phyloP scores from a whole-genome alignment of 2,797 vertebrate species.

The Peromyscus eremicus region DNA sequence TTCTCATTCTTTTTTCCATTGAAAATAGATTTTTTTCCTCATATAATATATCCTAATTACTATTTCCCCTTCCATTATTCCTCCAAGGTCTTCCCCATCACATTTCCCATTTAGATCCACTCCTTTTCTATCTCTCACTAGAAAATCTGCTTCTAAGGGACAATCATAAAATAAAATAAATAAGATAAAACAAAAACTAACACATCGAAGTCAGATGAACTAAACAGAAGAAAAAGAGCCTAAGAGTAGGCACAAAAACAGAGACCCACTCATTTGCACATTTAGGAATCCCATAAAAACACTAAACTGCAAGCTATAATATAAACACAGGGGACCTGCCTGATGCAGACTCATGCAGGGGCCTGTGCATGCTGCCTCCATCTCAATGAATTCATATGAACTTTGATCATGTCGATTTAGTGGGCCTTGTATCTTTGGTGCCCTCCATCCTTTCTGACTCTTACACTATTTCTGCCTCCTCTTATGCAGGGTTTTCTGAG shows the following conservation, averaged over 20 bases:
- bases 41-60: background rate
- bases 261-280: background rate
- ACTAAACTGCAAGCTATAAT: background rate
- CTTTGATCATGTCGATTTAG: background rate
- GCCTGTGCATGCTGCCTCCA: background rate
- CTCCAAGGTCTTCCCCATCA: background rate
- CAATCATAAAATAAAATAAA: background rate
- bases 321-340: background rate
- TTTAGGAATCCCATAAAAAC: background rate
- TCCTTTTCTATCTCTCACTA: background rate
- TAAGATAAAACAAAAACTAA: background rate
- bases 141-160: background rate
- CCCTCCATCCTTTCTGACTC: background rate
- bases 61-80: background rate
- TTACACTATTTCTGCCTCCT: background rate
- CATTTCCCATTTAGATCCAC: background rate
- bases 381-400: background rate
- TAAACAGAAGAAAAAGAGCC: background rate
- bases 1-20: background rate
- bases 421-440: background rate
- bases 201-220: background rate
- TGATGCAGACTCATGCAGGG: background rate
- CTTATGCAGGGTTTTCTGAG: background rate
- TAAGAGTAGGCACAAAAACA: background rate
- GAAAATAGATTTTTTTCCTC: background rate